Evolutionary conservation across 53 echinoderm and acorn worm species (phyloP).

Genomic region (Paelopatides confundens): DNA sequence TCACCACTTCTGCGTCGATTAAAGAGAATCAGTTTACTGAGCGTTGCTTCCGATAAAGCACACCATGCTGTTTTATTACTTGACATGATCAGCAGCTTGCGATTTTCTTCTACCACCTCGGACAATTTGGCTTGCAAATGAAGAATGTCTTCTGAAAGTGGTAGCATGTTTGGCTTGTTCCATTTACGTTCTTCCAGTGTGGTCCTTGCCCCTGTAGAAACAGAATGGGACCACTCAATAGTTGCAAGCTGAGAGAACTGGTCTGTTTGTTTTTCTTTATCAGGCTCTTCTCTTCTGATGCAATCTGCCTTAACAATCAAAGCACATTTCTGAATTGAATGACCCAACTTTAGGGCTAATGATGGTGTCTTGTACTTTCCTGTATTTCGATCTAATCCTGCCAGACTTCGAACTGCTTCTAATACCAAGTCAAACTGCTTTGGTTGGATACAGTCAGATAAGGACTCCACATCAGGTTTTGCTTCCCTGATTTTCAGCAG

Average conservation of each 20-base stretch:
- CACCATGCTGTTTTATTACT: not conserved
- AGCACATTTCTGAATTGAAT: slow-evolving; percentile 9
- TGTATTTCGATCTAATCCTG: slow-evolving; percentile 45
- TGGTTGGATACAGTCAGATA: slow-evolving; percentile 63
- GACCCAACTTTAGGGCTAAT: slow-evolving; percentile 44
- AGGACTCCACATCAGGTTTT: not conserved
- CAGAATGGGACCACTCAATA: slow-evolving; percentile 40
- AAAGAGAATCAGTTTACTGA: slow-evolving; percentile 33
- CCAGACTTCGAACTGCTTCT: slow-evolving; percentile 11
- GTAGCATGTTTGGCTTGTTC: slow-evolving; percentile 24
- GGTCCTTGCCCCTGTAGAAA: slow-evolving; percentile 17
- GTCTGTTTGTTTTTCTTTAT: not conserved
- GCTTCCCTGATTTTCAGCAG: slow-evolving; percentile 11
- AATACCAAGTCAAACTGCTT: slow-evolving; percentile 61
- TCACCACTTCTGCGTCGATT: slow-evolving; percentile 49
- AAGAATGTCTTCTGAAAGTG: no score
- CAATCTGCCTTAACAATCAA: slow-evolving; percentile 33
- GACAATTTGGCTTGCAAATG: slow-evolving; percentile 4
- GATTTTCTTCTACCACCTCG: not conserved
- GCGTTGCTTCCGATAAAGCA: not conserved
- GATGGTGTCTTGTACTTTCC: slow-evolving; percentile 50
- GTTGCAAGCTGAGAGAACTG: not conserved
- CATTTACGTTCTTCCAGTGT: slow-evolving; percentile 22
- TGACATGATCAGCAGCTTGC: not conserved
- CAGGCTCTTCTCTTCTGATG: not conserved